Conservation (phyloP, 2,888 invertebrate genomes). For the Nematopogon swammerdamellus region DNA sequence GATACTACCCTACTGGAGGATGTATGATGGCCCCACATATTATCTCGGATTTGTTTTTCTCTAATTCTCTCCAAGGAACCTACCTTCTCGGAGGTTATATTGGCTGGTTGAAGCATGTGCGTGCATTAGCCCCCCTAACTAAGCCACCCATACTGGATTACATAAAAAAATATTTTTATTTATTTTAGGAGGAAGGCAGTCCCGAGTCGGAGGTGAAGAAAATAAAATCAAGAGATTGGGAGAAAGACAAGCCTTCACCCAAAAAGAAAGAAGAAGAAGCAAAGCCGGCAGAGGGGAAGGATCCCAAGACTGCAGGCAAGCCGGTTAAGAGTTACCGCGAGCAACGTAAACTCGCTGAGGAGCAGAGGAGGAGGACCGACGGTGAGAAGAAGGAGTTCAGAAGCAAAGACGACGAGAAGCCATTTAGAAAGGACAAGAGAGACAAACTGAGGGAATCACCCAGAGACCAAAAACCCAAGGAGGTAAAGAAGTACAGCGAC, state of each 20-base stretch:
- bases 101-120: too few species aligned
- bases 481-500: conserved; percentile 36
- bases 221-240: conserved; percentile 46
- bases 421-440: conserved; percentile 33
- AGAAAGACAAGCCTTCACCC: conserved; percentile 35
- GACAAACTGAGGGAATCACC: conserved; percentile 44
- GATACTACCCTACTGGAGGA: too few species aligned
- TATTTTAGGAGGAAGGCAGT: conserved; percentile 35
- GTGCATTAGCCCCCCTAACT: too few species aligned
- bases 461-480: conserved; percentile 41
- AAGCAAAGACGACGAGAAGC: conserved; percentile 38
- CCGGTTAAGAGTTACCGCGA: conserved; percentile 32
- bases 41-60: too few species aligned
- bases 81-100: too few species aligned
- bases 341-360: conserved; percentile 34
- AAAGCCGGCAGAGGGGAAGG: conserved; percentile 25
- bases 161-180: too few species aligned
- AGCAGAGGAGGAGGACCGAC: conserved; percentile 46
- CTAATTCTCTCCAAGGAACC: too few species aligned
- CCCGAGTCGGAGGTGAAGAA: conserved; percentile 43
- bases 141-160: too few species aligned
- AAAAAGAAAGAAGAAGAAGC: conserved; percentile 30
- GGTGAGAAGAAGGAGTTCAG: conserved; percentile 26
- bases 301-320: conserved; percentile 30
- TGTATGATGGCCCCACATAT: too few species aligned